Evolutionary conservation across 2,797 vertebrate species (phyloP).

Genomic region (Prunella strophiata): DNA sequence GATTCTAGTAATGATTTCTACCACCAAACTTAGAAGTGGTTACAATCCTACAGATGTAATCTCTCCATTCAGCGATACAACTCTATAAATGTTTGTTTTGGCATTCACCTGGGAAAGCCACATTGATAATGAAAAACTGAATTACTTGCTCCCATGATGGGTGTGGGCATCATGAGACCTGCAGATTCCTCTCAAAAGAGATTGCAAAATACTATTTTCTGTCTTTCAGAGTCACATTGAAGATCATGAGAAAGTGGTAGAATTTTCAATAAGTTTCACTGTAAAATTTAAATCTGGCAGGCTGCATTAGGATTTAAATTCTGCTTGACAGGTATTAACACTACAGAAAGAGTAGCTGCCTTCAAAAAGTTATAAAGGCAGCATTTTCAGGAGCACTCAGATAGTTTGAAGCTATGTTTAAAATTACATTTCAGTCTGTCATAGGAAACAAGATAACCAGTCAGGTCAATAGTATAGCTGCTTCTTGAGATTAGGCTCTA

Average conservation of each 20-base stretch:
- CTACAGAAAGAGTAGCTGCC: not conserved
- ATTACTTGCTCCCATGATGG: not conserved
- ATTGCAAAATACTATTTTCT: not conserved
- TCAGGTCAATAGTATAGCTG: not conserved
- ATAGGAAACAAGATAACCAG: not conserved
- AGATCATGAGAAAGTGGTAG: not conserved
- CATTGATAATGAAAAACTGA: not conserved
- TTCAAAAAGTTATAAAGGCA: not conserved
- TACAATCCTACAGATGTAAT: slow-evolving; percentile 23
- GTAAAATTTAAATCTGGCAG: not conserved
- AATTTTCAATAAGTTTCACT: not conserved
- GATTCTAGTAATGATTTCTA: not conserved
- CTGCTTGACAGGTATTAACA: not conserved
- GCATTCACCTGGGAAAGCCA: not conserved
- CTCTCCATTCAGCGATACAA: not conserved
- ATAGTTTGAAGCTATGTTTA: not conserved
- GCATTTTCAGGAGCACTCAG: not conserved
- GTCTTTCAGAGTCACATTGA: not conserved
- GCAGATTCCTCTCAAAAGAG: not conserved
- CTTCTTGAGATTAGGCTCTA: not conserved
- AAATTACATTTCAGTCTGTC: not conserved
- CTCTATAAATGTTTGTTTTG: slow-evolving; percentile 48
- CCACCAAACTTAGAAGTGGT: not conserved
- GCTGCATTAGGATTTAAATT: not conserved
- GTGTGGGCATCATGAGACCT: not conserved